Evolutionary conservation across 2,888 invertebrate species (phyloP).

Genomic region (Lasius platythorax): DNA sequence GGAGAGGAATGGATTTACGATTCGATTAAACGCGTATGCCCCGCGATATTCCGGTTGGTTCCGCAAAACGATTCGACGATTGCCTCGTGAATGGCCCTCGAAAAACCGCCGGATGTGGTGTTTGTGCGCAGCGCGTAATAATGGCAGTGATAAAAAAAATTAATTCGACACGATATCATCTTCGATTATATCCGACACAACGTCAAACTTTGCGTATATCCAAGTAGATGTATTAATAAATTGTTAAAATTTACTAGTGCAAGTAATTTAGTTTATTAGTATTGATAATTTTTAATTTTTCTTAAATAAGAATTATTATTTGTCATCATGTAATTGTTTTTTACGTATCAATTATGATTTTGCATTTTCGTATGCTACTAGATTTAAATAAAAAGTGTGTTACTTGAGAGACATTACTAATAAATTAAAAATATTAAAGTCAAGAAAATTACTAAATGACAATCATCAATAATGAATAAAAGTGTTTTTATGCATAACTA

Average conservation of each 20-base stretch:
- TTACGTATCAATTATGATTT: not conserved
- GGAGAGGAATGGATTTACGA: slow-evolving; percentile 76
- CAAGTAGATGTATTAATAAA: not conserved
- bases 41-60: slow-evolving; percentile 54
- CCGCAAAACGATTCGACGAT: slow-evolving; percentile 64
- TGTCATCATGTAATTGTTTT: not conserved
- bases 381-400: not conserved
- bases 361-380: not conserved
- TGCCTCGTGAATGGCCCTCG: slow-evolving; percentile 57
- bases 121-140: slow-evolving; percentile 43
- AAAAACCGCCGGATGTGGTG: slow-evolving; percentile 47
- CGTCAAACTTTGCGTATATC: not conserved
- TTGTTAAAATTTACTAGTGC: not conserved
- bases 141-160: slow-evolving; percentile 50
- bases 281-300: slow-evolving; percentile 20
- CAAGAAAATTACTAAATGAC: not conserved
- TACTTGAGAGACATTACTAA: not conserved
- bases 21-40: slow-evolving; percentile 76
- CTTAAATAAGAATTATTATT: not conserved
- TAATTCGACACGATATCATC: slow-evolving; percentile 50
- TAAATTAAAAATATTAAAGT: not conserved
- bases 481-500: not conserved
- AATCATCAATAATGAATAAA: not conserved
- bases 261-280: not conserved
- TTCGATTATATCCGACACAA: slow-evolving; percentile 33